Base-by-base conservation (phyloP, 2,797 vertebrate species). In the Adelosebastes latens region DNA sequence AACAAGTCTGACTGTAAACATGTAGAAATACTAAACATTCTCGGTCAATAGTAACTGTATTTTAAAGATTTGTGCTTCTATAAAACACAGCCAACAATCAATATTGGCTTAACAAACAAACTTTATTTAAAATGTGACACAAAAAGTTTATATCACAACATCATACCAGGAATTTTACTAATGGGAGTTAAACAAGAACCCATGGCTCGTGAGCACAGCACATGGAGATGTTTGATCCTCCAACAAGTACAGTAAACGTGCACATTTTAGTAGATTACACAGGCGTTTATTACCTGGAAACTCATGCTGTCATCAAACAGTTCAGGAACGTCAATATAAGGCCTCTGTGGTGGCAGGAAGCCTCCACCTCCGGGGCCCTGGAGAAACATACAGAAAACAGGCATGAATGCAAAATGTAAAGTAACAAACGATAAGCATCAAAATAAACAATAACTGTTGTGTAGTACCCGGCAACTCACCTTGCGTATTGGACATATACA, bases 401-500 rank as follows among this genome's bases (percentile, higher is more conserved):
- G 7, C 24, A 32, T 25, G 3, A 13, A 27, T 49, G 22, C 4
- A 27, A 52, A 52, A 39, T 63, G 4, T 14, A 53, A 36, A 14
- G 18, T 18, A 29, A 75, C 9, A 20, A 65, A 72, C 13, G 31
- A 25, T 3, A 32, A 46, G 3, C 1, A 29, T 49, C n/a, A 8
- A 72, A 55, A 49, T 20, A 49, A 24, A 79, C 8, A 81, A 25
- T 2, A 66, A 34, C 11, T n/a, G 8, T 2, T 34, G 12, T 39
- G 10, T 0, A 5, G 8, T 0, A 5, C 1, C 16, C 2, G 3
- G 27, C 16, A 25, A 49, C 81, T 60, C 68, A 96, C 95, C 93
- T 94, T 96, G 58, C 94, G 94, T 52, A 95, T 93, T 5, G 96
- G 96, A 85, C 89, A 95, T 61, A 95, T 90, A 61, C 96, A 96